Evolutionary conservation across 2,113 vertebrate genomes (phyloP).

Genomic region (Xenopus tropicalis): DNA sequence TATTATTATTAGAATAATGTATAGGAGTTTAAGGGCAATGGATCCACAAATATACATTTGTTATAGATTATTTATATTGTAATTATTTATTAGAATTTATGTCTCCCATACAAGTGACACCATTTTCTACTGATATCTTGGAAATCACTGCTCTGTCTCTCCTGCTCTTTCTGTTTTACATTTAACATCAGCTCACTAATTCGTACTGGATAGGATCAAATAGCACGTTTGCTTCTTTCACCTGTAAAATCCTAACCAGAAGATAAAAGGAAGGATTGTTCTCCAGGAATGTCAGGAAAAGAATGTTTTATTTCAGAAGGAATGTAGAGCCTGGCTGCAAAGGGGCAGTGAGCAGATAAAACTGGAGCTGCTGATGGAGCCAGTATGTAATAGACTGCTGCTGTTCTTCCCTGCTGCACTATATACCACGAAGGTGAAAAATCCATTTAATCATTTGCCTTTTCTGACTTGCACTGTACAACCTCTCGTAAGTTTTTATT

Average conservation of each 20-base stretch:
- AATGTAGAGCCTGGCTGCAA: conserved; percentile 92
- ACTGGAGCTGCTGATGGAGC: conserved; percentile 44
- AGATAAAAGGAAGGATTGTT: conserved; percentile 94
- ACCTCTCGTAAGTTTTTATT: no score
- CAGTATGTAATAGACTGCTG: conserved; percentile 41
- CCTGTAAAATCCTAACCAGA: conserved; percentile 92
- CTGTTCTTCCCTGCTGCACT: conserved; percentile 3
- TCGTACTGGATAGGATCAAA: conserved; percentile 68
- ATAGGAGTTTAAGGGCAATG: no score
- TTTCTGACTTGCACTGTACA: no score
- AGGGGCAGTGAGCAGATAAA: conserved; percentile 67
- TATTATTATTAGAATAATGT: no score
- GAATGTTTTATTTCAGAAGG: conserved; percentile 90
- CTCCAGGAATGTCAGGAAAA: conserved; percentile 89
- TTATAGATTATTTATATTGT: no score
- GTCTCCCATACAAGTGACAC: no score
- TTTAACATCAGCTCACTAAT: conserved; percentile 52
- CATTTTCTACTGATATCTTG: no score
- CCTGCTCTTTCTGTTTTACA: conserved; percentile 56
- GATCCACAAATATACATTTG: no score
- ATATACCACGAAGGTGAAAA: no score
- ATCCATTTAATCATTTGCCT: no score
- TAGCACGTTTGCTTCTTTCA: conserved; percentile 84
- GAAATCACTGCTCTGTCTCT: no score
- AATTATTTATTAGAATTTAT: no score